These are phyloP conservation scores for Reticulitermes speratus DNA, from an alignment of 1,140 invertebrate species.

Conservation along the genomic window DNA sequence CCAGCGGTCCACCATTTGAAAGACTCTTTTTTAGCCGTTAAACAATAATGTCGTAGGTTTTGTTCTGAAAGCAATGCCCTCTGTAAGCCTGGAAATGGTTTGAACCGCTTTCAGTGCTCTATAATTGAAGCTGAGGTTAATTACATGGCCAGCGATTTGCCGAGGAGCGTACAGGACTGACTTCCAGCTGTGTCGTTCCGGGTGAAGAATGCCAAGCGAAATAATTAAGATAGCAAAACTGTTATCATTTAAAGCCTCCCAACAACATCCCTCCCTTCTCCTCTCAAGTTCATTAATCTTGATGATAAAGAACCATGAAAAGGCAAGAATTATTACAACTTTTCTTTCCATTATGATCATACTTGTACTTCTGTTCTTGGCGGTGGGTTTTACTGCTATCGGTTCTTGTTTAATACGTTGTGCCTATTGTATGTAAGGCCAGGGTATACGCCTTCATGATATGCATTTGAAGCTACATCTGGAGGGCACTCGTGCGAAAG, in stretches of 20 bases:
- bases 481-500: too few species aligned
- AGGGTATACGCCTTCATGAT: too few species aligned
- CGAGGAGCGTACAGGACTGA: neutral
- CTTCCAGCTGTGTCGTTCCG: conserved; percentile 16
- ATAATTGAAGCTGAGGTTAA: conserved; percentile 19
- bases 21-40: neutral
- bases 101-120: neutral
- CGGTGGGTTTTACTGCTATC: too few species aligned
- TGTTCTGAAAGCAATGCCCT: neutral
- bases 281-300: conserved; percentile 7
- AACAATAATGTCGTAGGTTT: neutral
- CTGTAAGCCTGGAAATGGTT: too few species aligned
- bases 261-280: neutral
- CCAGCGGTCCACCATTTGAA: too few species aligned
- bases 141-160: neutral
- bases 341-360: too few species aligned
- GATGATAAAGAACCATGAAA: conserved; percentile 9
- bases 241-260: conserved; percentile 1
- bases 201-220: neutral
- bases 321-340: neutral
- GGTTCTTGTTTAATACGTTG: too few species aligned
- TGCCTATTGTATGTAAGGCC: too few species aligned
- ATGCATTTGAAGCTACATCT: too few species aligned
- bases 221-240: conserved; percentile 10
- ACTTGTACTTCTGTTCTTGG: too few species aligned